Percentiles rank a stretch among this genome's conserved stretches.
phyloP scores from a whole-genome alignment of 2,113 vertebrate species.

The Catagonus wagneri region DNA sequence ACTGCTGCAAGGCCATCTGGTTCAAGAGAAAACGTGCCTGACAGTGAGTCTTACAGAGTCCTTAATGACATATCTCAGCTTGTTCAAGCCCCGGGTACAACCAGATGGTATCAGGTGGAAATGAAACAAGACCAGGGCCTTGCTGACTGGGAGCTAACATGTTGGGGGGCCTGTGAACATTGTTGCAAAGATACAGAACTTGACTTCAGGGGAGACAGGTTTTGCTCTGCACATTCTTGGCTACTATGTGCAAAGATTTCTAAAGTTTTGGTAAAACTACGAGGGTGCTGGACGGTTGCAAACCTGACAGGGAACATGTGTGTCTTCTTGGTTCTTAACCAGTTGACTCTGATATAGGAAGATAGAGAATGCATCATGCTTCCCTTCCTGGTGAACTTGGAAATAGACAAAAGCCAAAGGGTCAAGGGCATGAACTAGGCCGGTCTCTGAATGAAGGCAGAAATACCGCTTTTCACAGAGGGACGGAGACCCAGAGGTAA shows the following conservation, averaged over 20 bases:
- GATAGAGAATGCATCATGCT: accelerated
- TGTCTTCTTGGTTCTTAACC: neutral
- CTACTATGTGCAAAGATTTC: neutral
- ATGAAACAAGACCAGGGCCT: neutral
- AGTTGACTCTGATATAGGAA: neutral
- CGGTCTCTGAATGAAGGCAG: neutral
- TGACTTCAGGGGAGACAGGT: neutral
- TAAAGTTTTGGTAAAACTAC: neutral
- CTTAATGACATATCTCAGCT: neutral
- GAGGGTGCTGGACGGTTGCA: neutral
- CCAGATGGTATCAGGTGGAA: neutral
- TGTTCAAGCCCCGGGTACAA: neutral
- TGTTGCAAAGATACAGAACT: neutral
- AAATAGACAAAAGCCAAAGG: neutral
- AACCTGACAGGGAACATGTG: neutral
- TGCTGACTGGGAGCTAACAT: neutral
- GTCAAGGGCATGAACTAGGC: neutral
- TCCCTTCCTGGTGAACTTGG: neutral
- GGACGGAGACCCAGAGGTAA: neutral
- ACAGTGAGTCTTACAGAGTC: neutral
- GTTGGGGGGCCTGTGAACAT: neutral
- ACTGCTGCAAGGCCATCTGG: neutral
- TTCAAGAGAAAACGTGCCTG: neutral
- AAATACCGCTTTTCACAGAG: neutral
- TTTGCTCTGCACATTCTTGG: neutral